These are phyloP conservation scores for Abrostola triplasia DNA, from an alignment of 2,888 invertebrate genomes.

Conservation along the genomic window DNA sequence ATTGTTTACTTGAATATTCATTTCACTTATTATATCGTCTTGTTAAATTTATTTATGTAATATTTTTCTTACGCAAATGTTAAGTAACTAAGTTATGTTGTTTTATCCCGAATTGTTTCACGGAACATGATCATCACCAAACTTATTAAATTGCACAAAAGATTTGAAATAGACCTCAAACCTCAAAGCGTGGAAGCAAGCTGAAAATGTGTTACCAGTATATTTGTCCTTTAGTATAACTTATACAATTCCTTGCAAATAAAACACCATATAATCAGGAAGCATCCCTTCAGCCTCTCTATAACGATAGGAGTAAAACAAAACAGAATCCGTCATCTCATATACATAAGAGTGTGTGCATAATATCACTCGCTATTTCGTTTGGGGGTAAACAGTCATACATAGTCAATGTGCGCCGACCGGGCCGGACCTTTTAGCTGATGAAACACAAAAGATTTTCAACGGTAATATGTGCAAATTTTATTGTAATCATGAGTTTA, in stretches of 20 bases:
- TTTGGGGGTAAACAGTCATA: slow-evolving; percentile 65
- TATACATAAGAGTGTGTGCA: slow-evolving; percentile 46
- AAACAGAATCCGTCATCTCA: slow-evolving; percentile 37
- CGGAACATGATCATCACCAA: no score
- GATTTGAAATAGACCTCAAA: no score
- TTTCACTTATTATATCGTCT: not conserved
- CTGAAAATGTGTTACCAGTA: no score
- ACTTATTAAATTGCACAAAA: no score
- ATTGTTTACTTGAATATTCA: not conserved
- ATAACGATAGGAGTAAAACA: slow-evolving; percentile 8
- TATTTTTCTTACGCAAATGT: not conserved
- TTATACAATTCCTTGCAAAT: not conserved
- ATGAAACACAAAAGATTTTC: slow-evolving; percentile 68
- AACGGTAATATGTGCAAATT: slow-evolving; percentile 60
- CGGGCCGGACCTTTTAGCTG: slow-evolving; percentile 74
- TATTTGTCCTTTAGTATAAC: not conserved
- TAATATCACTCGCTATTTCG: slow-evolving; percentile 51
- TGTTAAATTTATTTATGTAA: not conserved
- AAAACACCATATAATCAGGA: not conserved
- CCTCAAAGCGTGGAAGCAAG: no score
- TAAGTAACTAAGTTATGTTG: not conserved
- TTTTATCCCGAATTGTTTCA: no score
- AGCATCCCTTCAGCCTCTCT: not conserved
- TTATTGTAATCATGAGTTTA: slow-evolving; percentile 63
- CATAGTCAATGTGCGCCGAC: slow-evolving; percentile 76